A percentile compares a stretch with the other conserved stretches of the same genome.
phyloP scores from a whole-genome alignment of 2,113 vertebrate species.

The Pterocles gutturalis region DNA sequence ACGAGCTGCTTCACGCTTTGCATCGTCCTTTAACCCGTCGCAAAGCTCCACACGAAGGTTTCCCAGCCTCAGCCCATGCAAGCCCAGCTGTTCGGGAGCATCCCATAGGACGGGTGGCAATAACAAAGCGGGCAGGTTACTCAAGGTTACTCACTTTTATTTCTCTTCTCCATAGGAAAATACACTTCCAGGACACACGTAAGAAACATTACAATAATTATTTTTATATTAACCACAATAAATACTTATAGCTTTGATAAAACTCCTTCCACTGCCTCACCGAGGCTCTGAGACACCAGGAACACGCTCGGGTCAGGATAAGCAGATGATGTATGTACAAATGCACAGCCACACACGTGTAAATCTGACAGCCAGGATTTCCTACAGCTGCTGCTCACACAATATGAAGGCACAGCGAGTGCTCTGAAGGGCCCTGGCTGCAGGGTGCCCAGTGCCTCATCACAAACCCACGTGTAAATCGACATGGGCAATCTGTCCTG shows the following conservation, averaged over 20 bases:
- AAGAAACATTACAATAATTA: not conserved
- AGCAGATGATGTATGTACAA: accelerated
- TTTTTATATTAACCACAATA: not conserved
- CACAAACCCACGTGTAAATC: not conserved
- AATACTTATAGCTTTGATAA: not conserved
- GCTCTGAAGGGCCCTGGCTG: not conserved
- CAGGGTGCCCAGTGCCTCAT: not conserved
- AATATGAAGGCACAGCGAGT: accelerated
- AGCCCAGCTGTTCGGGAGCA: not conserved
- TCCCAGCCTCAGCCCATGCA: not conserved
- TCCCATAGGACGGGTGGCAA: not conserved
- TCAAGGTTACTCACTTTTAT: conserved; percentile 41
- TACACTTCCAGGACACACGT: not conserved
- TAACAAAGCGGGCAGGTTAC: not conserved
- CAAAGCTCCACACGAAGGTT: accelerated
- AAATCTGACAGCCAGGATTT: not conserved
- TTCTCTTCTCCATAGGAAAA: conserved; percentile 6
- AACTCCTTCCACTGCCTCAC: not conserved
- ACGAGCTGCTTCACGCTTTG: accelerated
- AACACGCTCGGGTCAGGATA: not conserved
- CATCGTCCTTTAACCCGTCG: not conserved
- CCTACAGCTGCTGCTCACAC: not conserved
- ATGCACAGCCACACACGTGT: not conserved
- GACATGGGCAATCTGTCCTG: accelerated
- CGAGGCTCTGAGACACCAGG: not conserved